A percentile compares a stretch with the other conserved stretches of the same genome.
phyloP scores from a whole-genome alignment of 2,888 invertebrate species.

The Metalampra italica region DNA sequence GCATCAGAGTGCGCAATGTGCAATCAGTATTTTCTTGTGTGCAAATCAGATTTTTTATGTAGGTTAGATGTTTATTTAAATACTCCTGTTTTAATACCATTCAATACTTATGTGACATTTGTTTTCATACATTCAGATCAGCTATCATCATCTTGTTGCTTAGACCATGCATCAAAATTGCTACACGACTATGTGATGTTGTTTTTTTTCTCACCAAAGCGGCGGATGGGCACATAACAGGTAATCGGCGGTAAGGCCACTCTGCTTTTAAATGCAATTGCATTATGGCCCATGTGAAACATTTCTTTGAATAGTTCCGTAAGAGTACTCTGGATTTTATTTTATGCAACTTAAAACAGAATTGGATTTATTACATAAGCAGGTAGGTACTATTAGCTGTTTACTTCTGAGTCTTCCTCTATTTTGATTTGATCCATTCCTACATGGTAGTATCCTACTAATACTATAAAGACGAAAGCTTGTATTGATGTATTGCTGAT shows the following conservation, averaged over 20 bases:
- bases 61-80: too few relatives aligned
- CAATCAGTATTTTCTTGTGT: too few relatives aligned
- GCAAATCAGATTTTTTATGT: too few relatives aligned
- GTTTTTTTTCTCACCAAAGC: constrained; percentile 19
- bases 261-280: constrained; percentile 10
- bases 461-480: too few relatives aligned
- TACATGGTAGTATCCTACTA: too few relatives aligned
- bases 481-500: too few relatives aligned
- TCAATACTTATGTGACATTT: too few relatives aligned
- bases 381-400: too few relatives aligned
- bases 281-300: constrained; percentile 9
- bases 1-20: too few relatives aligned
- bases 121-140: not conserved
- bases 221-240: constrained; percentile 16
- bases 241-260: constrained; percentile 10
- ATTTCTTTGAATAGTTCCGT: constrained; percentile 9
- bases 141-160: not conserved
- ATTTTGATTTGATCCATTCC: too few relatives aligned
- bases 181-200: constrained; percentile 9
- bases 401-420: too few relatives aligned
- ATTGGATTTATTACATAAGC: not conserved
- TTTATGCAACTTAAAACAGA: not conserved
- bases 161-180: constrained; percentile 2
- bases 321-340: not conserved
- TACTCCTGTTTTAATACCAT: too few relatives aligned